phyloP scores from a whole-genome alignment of 2,113 vertebrate genomes.

The Tyrannus savana region DNA sequence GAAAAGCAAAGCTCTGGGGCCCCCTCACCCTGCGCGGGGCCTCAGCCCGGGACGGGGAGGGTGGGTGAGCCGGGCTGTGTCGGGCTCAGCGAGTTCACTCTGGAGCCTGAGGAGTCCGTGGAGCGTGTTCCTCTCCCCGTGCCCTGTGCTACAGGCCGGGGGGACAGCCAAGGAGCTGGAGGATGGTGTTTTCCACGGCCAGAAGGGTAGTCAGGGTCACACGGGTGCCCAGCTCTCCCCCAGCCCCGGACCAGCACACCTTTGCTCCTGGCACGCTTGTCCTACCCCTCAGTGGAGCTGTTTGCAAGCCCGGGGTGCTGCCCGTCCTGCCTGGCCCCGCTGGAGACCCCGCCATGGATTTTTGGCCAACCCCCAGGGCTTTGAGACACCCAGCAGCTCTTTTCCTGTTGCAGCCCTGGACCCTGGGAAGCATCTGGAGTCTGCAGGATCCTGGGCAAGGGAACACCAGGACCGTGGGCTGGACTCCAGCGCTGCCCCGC shows the following conservation, averaged over 20 bases:
- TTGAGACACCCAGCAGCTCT: neutral
- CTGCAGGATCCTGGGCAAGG: neutral
- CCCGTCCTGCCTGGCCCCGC: neutral
- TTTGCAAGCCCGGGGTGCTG: neutral
- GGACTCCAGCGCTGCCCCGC: slow-evolving; percentile 67
- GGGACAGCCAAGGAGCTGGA: neutral
- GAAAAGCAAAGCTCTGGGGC: rapidly evolving
- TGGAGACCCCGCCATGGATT: neutral
- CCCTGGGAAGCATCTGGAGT: neutral
- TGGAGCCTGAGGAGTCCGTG: neutral
- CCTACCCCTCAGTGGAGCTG: rapidly evolving
- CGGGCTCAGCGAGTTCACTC: neutral
- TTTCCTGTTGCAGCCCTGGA: slow-evolving; percentile 4
- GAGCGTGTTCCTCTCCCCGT: rapidly evolving
- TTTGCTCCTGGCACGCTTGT: neutral
- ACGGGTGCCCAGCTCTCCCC: neutral
- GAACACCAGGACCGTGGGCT: slow-evolving; percentile 67
- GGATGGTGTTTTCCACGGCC: neutral
- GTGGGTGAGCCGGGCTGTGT: neutral
- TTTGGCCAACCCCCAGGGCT: neutral
- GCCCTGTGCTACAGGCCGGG: neutral
- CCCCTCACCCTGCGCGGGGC: rapidly evolving
- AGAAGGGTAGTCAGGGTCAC: rapidly evolving
- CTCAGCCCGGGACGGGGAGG: neutral
- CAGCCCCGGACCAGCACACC: rapidly evolving